These are phyloP conservation scores for Anguilla obscura DNA, from an alignment of 2,797 vertebrate species.

Conservation along the genomic window DNA sequence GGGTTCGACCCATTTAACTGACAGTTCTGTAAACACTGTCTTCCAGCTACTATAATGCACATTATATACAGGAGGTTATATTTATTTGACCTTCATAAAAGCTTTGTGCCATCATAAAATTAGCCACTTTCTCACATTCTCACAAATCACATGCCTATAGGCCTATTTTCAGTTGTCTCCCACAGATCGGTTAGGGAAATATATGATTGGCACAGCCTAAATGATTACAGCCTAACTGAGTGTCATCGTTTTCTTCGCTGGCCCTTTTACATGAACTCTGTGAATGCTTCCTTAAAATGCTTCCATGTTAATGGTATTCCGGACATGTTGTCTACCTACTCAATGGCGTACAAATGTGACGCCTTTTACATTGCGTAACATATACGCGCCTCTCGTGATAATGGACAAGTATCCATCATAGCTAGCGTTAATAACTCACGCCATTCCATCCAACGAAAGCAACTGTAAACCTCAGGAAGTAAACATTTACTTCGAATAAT, in stretches of 20 bases:
- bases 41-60: neutral
- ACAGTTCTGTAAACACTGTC: neutral
- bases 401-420: neutral
- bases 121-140: neutral
- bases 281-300: neutral
- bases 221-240: neutral
- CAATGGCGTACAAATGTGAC: neutral
- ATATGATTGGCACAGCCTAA: slow-evolving; percentile 7
- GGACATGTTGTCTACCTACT: neutral
- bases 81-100: neutral
- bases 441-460: neutral
- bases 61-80: neutral
- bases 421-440: neutral
- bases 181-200: neutral
- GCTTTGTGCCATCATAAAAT: neutral
- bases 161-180: neutral
- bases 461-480: neutral
- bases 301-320: neutral
- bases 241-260: neutral
- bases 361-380: neutral
- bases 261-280: neutral
- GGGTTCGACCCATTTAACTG: neutral
- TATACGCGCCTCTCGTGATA: neutral
- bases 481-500: neutral
- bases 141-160: neutral